Evolutionary conservation across 2,797 vertebrate genomes (phyloP), one percentile per base, ranked within the genome.

Genomic region (Sebastes minor): DNA sequence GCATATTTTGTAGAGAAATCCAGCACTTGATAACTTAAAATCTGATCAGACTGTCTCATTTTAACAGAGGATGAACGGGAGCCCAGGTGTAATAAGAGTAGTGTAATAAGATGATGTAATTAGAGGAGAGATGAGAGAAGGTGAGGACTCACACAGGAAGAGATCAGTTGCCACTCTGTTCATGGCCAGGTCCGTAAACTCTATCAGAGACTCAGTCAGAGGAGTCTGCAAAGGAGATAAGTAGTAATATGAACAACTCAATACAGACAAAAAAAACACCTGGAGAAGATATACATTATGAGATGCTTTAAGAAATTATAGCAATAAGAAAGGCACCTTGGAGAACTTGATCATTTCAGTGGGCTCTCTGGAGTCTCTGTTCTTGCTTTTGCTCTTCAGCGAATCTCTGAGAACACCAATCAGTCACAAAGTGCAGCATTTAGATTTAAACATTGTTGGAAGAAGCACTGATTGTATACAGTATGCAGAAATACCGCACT

Each of bases 161-260:
- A 97, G 95, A 87, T 99, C 97, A 0, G 95, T 80, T 1, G 98
- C 97, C 55, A 97, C 93, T 88, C 96, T 96, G 95, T 97, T 98
- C 95, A 98, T 94, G 85, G 93, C 93, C 66, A 92, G 80, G 69
- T 99, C 97, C 0, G 95, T 95, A 49, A 99, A 97, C 79, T 99
- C 97, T 1, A 99, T 99, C 87, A 99, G 97, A 0, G 98, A 99
- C 85, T 97, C 97, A 27, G 95, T 96, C 67, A 99, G 95, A 2
- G 97, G 97, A 32, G 78, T 94, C 98, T 99, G 91, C 8, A 60
- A 16, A 55, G 18, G 53, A 53, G 1, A 61, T 68, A 69, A 63
- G 28, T 16, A n/a, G 20, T 66, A 3, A 64, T n/a, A 11, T 0
- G 3, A 71, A 75, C 20, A 18, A 8, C 3, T 38, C 9, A 6